These are phyloP conservation scores for Sorex araneus DNA, from an alignment of 2,113 vertebrate genomes.

Conservation along the genomic window DNA sequence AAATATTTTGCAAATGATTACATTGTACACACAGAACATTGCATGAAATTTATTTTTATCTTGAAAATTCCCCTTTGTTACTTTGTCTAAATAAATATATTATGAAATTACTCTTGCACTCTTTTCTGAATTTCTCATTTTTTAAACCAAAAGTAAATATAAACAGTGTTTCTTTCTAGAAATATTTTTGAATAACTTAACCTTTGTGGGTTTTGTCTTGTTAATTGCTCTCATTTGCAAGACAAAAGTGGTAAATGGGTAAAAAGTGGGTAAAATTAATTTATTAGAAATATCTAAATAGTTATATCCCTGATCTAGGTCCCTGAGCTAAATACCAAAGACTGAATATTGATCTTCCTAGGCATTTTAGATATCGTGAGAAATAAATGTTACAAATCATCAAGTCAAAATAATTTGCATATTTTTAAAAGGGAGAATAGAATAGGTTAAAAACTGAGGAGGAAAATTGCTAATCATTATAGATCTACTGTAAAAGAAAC, in stretches of 20 bases:
- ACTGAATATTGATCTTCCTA: too few relatives aligned
- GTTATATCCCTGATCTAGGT: background rate
- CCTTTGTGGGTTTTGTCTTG: background rate
- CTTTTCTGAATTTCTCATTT: background rate
- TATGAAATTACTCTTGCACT: too few relatives aligned
- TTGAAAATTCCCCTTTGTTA: background rate
- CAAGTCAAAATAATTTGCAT: background rate
- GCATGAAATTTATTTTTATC: background rate
- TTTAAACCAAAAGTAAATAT: background rate
- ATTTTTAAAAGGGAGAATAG: background rate
- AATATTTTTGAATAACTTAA: background rate
- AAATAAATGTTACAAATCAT: too few relatives aligned
- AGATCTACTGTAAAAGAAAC: background rate
- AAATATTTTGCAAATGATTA: constrained; percentile 1
- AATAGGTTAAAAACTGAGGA: background rate
- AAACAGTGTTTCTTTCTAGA: too few relatives aligned
- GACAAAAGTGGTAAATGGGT: too few relatives aligned
- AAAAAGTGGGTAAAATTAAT: background rate
- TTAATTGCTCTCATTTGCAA: background rate
- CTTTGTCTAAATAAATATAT: background rate
- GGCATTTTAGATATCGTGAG: too few relatives aligned
- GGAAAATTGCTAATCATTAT: background rate
- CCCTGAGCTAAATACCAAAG: background rate
- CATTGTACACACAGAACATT: background rate
- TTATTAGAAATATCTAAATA: background rate